Evolutionary conservation across 92 coral and sea anemone species (phyloP), one percentile per base, ranked within the genome.

Genomic region (Meandrina meandrites): DNA sequence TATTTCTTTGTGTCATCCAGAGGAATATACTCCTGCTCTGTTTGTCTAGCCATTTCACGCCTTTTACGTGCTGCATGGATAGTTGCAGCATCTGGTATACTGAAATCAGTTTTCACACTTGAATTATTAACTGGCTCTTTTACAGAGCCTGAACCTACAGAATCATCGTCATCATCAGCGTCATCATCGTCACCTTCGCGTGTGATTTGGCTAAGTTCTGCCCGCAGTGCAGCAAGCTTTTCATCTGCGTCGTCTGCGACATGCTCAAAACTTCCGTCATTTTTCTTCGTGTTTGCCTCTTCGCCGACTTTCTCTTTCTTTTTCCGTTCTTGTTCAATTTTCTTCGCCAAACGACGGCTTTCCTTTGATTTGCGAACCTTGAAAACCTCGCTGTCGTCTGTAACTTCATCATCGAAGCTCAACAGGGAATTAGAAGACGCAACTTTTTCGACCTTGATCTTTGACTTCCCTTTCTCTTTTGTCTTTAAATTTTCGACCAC

Each of bases 71-170:
- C 94, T 2, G 99, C 99, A 79, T 97, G 99, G 72, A 97, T 97
- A 0, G 99, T 94, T 14, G 98, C 98, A 4, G 99, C 99, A 86
- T 97, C 99, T 34, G 99, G 99, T 35, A 97, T 97, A 84, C 90
- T 94, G 75, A 93, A 93, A 83, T 90, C 91, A 88, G 82, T 50
- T 75, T 42, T 70, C 18, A 67, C 66, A 77, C 80, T 87, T 28
- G 89, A 86, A 51, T 80, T 81, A 31, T 48, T 50, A 51, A 64
- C 78, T 15, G 81, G 78, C 40, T 82, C 90, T 78, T 79, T 76
- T 7, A 75, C 58, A 27, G 86, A 76, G 19, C 73, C 89, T 13
- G 80, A 53, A 11, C 73, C 90, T 21, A 70, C 81, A 34, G 87
- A 79, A 53, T 81, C 79, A 48, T 66, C 82, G 57, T 93, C 90